These are phyloP conservation scores for Oreochromis tanganicae DNA, from an alignment of 2,113 vertebrate genomes.

Conservation along the genomic window DNA sequence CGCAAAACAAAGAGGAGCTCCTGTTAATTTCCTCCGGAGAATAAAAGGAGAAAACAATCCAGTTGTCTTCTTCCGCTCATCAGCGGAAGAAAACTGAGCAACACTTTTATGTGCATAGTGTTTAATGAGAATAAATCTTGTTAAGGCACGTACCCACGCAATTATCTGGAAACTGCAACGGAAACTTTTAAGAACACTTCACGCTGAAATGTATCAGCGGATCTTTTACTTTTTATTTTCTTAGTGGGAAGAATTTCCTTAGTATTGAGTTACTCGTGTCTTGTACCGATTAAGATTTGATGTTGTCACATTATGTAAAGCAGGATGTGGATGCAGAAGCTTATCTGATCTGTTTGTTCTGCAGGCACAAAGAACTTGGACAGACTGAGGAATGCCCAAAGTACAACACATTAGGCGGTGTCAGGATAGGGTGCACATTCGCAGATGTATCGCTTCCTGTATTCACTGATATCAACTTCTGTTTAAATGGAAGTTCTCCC, in stretches of 20 bases:
- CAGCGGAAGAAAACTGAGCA: neutral
- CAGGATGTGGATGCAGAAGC: neutral
- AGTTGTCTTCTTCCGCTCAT: neutral
- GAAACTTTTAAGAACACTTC: neutral
- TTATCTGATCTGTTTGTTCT: neutral
- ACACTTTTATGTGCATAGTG: neutral
- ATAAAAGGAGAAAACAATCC: neutral
- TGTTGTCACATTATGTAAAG: neutral
- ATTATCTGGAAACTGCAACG: neutral
- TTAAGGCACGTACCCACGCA: neutral
- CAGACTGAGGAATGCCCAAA: conserved; percentile 59
- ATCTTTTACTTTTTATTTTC: neutral
- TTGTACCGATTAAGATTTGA: neutral
- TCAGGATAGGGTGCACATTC: conserved; percentile 73
- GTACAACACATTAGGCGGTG: conserved; percentile 56
- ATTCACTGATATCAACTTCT: conserved; percentile 81
- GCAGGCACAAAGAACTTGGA: conserved; percentile 77
- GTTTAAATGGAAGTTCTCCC: conserved; percentile 78
- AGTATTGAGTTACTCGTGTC: neutral
- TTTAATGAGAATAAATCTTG: neutral
- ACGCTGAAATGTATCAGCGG: neutral
- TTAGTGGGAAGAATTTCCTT: neutral
- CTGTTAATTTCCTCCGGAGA: accelerated
- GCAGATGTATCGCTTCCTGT: conserved; percentile 61
- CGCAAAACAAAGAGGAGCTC: neutral